A percentile compares a stretch with the other conserved stretches of the same genome.
phyloP scores from a whole-genome alignment of 2,797 vertebrate genomes.

The Peromyscus aztecus region DNA sequence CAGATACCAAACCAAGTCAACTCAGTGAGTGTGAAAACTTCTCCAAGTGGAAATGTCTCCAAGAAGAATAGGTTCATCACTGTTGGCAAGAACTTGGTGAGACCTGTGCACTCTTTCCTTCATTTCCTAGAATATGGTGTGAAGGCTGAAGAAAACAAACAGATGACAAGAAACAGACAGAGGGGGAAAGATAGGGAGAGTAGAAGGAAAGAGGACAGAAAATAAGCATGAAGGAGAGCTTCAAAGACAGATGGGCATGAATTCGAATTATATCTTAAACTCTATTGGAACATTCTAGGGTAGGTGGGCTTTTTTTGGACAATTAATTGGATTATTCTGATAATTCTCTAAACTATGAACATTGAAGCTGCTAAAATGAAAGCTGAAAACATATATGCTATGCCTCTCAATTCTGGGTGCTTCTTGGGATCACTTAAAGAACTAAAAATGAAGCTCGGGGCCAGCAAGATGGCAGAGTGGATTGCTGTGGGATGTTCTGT shows the following conservation, averaged over 20 bases:
- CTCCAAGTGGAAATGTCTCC: slow-evolving; percentile 72
- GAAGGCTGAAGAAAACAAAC: slow-evolving; percentile 21
- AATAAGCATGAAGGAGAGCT: not conserved
- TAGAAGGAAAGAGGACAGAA: slow-evolving; percentile 26
- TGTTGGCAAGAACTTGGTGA: slow-evolving; percentile 50
- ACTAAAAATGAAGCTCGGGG: not conserved
- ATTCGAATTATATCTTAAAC: slow-evolving; percentile 37
- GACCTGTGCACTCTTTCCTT: not conserved
- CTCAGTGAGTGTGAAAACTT: slow-evolving; percentile 65
- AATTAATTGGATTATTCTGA: not conserved
- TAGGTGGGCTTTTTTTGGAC: not conserved
- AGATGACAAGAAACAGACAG: not conserved
- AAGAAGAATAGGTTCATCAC: slow-evolving; percentile 51
- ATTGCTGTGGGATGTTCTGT: no score
- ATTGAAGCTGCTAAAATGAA: not conserved
- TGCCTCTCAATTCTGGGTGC: not conserved
- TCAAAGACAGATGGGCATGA: not conserved
- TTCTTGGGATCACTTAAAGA: not conserved
- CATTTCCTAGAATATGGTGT: slow-evolving; percentile 58
- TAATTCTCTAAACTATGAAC: not conserved
- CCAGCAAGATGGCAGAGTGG: not conserved
- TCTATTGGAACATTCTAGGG: not conserved
- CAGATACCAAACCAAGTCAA: slow-evolving; percentile 73
- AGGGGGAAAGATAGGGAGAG: not conserved
- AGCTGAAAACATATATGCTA: not conserved